A percentile compares a stretch with the other conserved stretches of the same genome.
These are phyloP conservation scores for Notodonta dromedarius DNA, from an alignment of 2,888 invertebrate genomes.

Conservation along the genomic window DNA sequence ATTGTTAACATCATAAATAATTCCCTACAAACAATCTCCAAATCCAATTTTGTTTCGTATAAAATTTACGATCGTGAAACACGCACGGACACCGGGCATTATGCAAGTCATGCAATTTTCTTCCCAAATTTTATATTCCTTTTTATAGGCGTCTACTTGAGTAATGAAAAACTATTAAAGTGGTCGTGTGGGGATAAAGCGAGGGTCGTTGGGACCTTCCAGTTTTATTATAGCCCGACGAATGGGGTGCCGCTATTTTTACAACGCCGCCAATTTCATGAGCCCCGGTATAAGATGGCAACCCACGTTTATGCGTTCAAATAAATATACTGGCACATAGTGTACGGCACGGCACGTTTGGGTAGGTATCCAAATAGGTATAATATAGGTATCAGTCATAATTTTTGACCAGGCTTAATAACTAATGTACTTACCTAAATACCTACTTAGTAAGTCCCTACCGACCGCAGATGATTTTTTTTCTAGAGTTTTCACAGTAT, in stretches of 20 bases:
- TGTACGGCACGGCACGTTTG: not conserved
- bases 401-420: no score
- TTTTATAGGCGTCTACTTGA: conserved; percentile 80
- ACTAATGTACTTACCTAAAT: no score
- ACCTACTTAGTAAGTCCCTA: no score
- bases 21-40: conserved; percentile 56
- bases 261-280: conserved; percentile 73
- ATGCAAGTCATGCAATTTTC: conserved; percentile 81
- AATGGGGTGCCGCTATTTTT: conserved; percentile 72
- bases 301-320: conserved; percentile 52
- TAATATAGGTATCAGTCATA: no score
- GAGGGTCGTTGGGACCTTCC: conserved; percentile 76
- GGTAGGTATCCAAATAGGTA: no score
- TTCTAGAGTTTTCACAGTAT: no score
- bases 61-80: conserved; percentile 62
- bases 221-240: conserved; percentile 70
- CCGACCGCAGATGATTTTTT: no score
- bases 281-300: conserved; percentile 69
- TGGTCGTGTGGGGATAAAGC: conserved; percentile 73
- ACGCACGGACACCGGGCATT: conserved; percentile 60
- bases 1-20: conserved; percentile 60
- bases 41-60: conserved; percentile 64
- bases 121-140: conserved; percentile 71
- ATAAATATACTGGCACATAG: conserved; percentile 23
- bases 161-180: conserved; percentile 82